These are phyloP conservation scores for Botia kubotai DNA, from an alignment of 2,797 vertebrate genomes.

Conservation along the genomic window DNA sequence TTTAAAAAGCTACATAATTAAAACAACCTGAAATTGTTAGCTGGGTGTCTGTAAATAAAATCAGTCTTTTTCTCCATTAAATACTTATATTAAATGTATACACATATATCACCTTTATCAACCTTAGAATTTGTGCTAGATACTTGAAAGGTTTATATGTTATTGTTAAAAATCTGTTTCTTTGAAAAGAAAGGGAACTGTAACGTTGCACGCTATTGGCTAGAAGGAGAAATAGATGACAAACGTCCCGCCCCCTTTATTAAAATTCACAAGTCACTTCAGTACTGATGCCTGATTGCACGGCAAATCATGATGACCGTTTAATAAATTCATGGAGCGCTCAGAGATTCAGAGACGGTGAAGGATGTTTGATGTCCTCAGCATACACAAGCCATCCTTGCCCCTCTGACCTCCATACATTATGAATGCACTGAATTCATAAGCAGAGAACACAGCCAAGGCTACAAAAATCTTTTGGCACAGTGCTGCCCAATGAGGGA, in stretches of 20 bases:
- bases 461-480: conserved; percentile 29
- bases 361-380: conserved; percentile 41
- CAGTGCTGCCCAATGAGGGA: conserved; percentile 13
- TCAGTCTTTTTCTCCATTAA: too few species aligned
- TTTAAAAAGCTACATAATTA: too few species aligned
- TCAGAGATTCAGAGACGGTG: conserved; percentile 2
- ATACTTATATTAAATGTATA: neutral
- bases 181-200: neutral
- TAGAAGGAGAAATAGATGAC: neutral
- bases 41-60: too few species aligned
- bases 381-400: conserved; percentile 50
- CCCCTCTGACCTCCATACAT: conserved; percentile 43
- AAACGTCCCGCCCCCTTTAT: neutral
- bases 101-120: neutral
- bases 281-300: conserved; percentile 50
- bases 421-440: conserved; percentile 54
- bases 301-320: conserved; percentile 31
- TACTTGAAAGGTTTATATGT: neutral
- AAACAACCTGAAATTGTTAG: too few species aligned
- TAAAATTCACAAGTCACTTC: conserved; percentile 26
- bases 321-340: conserved; percentile 47
- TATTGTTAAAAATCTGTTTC: neutral
- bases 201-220: neutral
- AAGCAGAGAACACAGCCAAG: conserved; percentile 39
- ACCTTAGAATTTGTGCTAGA: neutral